Evolutionary conservation across 2,113 vertebrate species (phyloP).

Genomic region (Dromiciops gliroides): DNA sequence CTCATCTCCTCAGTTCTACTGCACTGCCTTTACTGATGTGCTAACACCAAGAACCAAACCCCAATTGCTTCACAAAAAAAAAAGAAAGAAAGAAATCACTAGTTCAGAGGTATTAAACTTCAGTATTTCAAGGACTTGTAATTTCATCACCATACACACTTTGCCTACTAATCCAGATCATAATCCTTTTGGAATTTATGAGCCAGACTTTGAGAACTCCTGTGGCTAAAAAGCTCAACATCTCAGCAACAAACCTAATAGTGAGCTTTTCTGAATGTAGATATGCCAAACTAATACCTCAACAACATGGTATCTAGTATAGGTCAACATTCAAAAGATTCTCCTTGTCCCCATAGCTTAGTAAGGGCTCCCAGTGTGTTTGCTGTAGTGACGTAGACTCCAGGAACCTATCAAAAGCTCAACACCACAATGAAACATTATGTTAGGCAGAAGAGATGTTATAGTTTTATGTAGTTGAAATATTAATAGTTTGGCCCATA

Average conservation of each 20-base stretch:
- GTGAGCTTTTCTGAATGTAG: not conserved
- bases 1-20: not conserved
- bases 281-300: not conserved
- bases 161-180: not conserved
- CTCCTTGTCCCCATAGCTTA: not conserved
- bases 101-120: not conserved
- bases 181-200: not conserved
- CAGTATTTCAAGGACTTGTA: not conserved
- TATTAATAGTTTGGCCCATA: not conserved
- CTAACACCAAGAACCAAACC: slow-evolving; percentile 36
- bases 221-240: not conserved
- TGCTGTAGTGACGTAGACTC: not conserved
- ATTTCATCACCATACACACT: not conserved
- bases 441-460: not conserved
- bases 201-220: not conserved
- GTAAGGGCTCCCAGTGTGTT: not conserved
- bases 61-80: too few species aligned
- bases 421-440: not conserved
- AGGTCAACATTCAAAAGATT: not conserved
- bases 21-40: not conserved
- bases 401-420: not conserved
- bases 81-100: too few species aligned
- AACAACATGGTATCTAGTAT: too few species aligned
- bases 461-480: not conserved
- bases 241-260: not conserved